Conservation (phyloP, 2,797 vertebrate genomes). For the Staurois parvus region DNA sequence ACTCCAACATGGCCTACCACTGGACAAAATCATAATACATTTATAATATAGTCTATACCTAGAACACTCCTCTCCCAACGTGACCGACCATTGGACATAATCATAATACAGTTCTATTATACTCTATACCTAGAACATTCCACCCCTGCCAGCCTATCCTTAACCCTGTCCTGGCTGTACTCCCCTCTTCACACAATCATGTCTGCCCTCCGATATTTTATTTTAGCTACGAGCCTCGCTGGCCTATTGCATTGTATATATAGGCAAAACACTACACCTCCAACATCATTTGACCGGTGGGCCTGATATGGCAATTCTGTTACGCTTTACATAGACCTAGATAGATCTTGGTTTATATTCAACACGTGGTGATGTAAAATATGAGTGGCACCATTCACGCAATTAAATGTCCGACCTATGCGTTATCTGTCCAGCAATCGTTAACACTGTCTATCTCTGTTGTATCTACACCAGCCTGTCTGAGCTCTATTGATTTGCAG, state of each 20-base stretch:
- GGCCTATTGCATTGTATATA: too few relatives aligned
- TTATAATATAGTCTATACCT: too few relatives aligned
- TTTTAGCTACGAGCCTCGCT: too few relatives aligned
- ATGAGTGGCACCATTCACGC: not conserved
- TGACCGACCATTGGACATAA: too few relatives aligned
- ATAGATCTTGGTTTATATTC: not conserved
- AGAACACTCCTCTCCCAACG: too few relatives aligned
- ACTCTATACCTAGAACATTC: too few relatives aligned
- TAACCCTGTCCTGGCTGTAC: too few relatives aligned
- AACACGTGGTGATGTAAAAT: not conserved
- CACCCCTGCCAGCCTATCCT: too few relatives aligned
- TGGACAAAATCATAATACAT: not conserved
- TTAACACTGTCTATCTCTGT: constrained; percentile 18
- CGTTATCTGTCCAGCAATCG: constrained; percentile 33
- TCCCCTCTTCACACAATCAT: too few relatives aligned
- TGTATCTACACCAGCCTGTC: constrained; percentile 34
- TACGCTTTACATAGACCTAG: not conserved
- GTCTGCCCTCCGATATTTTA: too few relatives aligned
- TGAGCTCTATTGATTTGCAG: constrained; percentile 30
- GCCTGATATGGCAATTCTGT: not conserved
- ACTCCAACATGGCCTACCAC: not conserved
- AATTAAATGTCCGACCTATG: not conserved
- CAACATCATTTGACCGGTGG: not conserved
- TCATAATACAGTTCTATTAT: too few relatives aligned
- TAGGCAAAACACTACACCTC: not conserved